Conservation (phyloP, 2,888 invertebrate genomes). For the Tenthredo amoena region DNA sequence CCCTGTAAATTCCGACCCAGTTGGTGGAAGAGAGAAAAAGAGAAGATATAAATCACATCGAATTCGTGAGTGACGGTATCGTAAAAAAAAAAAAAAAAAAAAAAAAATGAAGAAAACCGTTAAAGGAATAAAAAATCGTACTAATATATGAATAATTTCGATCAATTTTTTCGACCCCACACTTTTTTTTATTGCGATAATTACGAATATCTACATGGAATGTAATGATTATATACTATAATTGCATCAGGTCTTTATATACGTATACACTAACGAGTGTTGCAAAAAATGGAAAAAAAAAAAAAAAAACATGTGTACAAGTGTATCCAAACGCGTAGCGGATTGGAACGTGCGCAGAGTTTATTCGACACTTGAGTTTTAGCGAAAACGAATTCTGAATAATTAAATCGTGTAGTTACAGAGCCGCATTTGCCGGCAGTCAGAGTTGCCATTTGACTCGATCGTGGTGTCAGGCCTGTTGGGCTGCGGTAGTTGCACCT, state of each 20-base stretch:
- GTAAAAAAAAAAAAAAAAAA: neutral
- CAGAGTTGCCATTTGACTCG: slow-evolving; percentile 62
- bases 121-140: neutral
- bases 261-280: neutral
- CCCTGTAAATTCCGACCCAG: neutral
- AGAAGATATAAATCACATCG: neutral
- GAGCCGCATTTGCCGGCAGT: neutral
- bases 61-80: neutral
- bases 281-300: neutral
- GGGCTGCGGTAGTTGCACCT: slow-evolving; percentile 67
- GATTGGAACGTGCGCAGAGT: slow-evolving; percentile 20
- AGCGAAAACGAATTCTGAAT: slow-evolving; percentile 58
- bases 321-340: neutral
- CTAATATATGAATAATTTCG: neutral
- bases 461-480: slow-evolving; percentile 61
- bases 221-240: neutral
- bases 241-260: neutral
- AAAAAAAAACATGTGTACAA: neutral
- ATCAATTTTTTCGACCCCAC: neutral
- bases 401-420: slow-evolving; percentile 64
- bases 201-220: neutral
- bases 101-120: neutral
- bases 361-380: slow-evolving; percentile 46
- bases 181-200: neutral
- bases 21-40: neutral